Evolutionary conservation across 2,888 invertebrate species (phyloP).

Genomic region (Drosophila meridiana): DNA sequence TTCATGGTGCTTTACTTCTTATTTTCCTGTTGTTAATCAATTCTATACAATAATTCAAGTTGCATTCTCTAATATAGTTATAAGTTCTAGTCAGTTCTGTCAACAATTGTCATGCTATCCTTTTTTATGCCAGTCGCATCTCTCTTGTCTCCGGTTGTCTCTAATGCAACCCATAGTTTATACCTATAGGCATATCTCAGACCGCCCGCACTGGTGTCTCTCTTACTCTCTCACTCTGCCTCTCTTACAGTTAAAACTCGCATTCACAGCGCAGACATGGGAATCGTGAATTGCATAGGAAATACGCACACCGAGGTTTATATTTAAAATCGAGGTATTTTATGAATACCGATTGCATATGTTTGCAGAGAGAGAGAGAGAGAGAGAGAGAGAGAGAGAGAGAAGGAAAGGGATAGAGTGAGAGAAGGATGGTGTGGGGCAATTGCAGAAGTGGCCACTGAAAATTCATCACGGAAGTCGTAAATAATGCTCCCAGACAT

Average conservation of each 20-base stretch:
- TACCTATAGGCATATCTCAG: slow-evolving; percentile 14
- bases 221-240: neutral
- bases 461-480: slow-evolving; percentile 75
- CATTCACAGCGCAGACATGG: slow-evolving; percentile 53
- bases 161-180: slow-evolving; percentile 1
- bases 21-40: neutral
- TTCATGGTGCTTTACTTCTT: neutral
- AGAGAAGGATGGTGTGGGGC: neutral
- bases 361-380: neutral
- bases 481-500: slow-evolving; percentile 67
- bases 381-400: neutral
- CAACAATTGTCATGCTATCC: slow-evolving; percentile 4
- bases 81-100: neutral
- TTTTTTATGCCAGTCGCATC: slow-evolving; percentile 18
- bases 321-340: slow-evolving; percentile 73
- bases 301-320: slow-evolving; percentile 49
- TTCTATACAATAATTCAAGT: neutral
- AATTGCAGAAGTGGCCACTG: slow-evolving; percentile 60
- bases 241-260: slow-evolving; percentile 6
- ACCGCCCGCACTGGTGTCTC: slow-evolving; percentile 48
- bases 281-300: slow-evolving; percentile 69
- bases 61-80: neutral
- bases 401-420: neutral
- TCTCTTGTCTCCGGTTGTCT: neutral
- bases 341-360: slow-evolving; percentile 69